phyloP scores from a whole-genome alignment of 2,888 invertebrate genomes.

The Zelleria hepariella region DNA sequence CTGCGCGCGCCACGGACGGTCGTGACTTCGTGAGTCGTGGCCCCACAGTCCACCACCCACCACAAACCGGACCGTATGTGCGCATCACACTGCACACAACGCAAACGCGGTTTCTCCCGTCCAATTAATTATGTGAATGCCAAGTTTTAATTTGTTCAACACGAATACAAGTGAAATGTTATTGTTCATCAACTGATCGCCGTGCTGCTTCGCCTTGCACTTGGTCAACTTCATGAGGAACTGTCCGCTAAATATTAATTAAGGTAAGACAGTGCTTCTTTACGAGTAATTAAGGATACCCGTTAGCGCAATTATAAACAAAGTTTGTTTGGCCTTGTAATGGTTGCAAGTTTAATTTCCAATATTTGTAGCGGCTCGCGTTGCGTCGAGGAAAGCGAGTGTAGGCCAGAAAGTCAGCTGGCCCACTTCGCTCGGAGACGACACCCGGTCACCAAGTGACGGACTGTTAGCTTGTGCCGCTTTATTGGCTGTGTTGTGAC shows the following conservation, averaged over 20 bases:
- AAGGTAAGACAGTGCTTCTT: constrained; percentile 30
- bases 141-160: constrained; percentile 48
- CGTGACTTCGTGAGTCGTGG: constrained; percentile 23
- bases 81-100: constrained; percentile 41
- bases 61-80: constrained; percentile 46
- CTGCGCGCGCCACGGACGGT: constrained; percentile 67
- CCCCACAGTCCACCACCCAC: constrained; percentile 16
- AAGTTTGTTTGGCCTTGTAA: background rate
- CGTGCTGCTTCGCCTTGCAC: constrained; percentile 30
- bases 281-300: background rate
- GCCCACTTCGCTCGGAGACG: constrained; percentile 54
- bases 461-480: constrained; percentile 50
- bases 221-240: constrained; percentile 55
- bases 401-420: constrained; percentile 58
- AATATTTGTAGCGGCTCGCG: constrained; percentile 6
- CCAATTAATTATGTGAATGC: constrained; percentile 57
- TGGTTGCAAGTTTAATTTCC: constrained; percentile 12
- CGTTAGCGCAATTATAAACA: constrained; percentile 1
- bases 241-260: constrained; percentile 37
- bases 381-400: constrained; percentile 32
- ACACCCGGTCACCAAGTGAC: constrained; percentile 45
- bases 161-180: constrained; percentile 64
- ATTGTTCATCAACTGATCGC: constrained; percentile 43
- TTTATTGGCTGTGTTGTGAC: constrained; percentile 34
- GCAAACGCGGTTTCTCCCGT: constrained; percentile 55